Conservation (phyloP, 2,888 invertebrate species). For the Arge pagana region DNA sequence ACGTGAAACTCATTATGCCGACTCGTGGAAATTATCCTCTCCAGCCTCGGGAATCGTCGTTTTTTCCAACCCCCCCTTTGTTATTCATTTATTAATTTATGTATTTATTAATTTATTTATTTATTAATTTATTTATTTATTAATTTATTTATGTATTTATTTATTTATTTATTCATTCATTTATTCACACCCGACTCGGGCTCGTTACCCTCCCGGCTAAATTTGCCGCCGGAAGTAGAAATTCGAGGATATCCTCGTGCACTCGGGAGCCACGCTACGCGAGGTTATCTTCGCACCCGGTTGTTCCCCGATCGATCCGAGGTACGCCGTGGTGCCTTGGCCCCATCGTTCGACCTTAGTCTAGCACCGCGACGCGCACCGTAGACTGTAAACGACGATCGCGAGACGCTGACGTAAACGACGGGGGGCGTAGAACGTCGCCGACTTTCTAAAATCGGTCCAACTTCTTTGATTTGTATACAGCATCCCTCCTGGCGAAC, state of each 20-base stretch:
- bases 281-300: constrained; percentile 34
- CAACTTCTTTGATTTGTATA: constrained; percentile 17
- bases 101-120: too few relatives aligned
- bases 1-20: too few relatives aligned
- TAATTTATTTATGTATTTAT: too few relatives aligned
- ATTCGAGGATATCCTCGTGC: not conserved
- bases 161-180: too few relatives aligned
- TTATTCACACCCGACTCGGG: not conserved
- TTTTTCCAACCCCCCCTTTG: too few relatives aligned
- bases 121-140: too few relatives aligned
- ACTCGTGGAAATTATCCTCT: too few relatives aligned
- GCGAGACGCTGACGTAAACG: constrained; percentile 1
- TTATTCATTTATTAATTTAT: too few relatives aligned
- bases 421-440: constrained; percentile 4
- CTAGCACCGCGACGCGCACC: constrained; percentile 12
- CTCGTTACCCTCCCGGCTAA: not conserved
- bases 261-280: constrained; percentile 20
- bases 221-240: not conserved
- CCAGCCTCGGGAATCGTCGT: too few relatives aligned
- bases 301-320: constrained; percentile 54
- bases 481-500: constrained; percentile 28
- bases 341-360: constrained; percentile 43
- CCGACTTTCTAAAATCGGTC: constrained; percentile 1
- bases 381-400: constrained; percentile 10
- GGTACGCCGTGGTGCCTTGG: constrained; percentile 47